A percentile compares a stretch with the other conserved stretches of the same genome.
Conservation (phyloP, 2,888 invertebrate genomes). For the Drosophila recens region DNA sequence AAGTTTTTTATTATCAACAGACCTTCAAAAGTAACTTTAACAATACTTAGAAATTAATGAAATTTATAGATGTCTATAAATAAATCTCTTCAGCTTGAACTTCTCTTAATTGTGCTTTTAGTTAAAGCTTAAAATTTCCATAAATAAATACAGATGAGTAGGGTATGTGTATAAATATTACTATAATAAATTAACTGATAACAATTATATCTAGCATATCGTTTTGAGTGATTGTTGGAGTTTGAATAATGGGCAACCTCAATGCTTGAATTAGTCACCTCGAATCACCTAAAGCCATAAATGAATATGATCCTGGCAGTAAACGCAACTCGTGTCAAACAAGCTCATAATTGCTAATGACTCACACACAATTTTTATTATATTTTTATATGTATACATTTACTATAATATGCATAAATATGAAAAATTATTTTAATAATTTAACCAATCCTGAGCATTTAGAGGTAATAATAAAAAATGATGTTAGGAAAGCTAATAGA, state of each 20-base stretch:
- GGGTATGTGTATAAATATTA: not conserved
- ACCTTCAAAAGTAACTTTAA: conserved; percentile 13
- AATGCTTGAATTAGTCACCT: conserved; percentile 5
- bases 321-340: conserved; percentile 3
- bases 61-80: not conserved
- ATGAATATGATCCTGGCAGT: conserved; percentile 10
- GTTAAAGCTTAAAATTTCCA: not conserved
- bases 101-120: not conserved
- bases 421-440: too few relatives aligned
- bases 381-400: too few relatives aligned
- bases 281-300: conserved; percentile 11
- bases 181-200: not conserved
- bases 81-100: not conserved
- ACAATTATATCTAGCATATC: not conserved
- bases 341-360: conserved; percentile 22
- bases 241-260: conserved; percentile 5
- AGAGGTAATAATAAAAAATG: not conserved
- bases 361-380: not conserved
- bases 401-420: too few relatives aligned
- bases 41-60: not conserved
- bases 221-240: not conserved
- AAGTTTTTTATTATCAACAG: conserved; percentile 10
- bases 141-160: not conserved
- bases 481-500: not conserved
- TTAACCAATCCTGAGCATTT: not conserved